Base-by-base conservation (phyloP, 2,113 vertebrate genomes). In the Hippoglossus stenolepis region DNA sequence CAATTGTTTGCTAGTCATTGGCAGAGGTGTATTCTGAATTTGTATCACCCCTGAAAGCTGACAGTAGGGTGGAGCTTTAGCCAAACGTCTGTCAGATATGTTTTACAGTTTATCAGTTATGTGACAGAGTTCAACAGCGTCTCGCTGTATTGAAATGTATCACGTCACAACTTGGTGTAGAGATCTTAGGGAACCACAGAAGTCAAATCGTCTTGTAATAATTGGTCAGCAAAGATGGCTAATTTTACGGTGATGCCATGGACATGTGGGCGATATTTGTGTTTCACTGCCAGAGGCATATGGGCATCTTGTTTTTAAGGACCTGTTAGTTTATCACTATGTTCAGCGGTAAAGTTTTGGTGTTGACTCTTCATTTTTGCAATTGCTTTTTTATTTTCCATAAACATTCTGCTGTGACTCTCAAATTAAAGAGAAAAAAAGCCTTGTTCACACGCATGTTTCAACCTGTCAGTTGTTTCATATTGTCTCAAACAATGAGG, bases 401-500 rank as follows among this genome's bases (percentile, higher is more conserved):
- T 15, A 21, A 64, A 45, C 28, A 23, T 53, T 38, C 2, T 17
- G 5, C 14, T 13, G 23, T 53, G 20, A 11, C 5, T 26, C 56
- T 62, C n/a, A 60, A 38, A 65, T 61, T 77, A 38, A 56, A 77
- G 54, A 17, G 10, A 51, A 65, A 62, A 53, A 14, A 24, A 40
- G 45, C 61, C 47, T 67, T 59, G 60, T 79, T 76, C 43, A 23
- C 18, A 49, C 67, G 62, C 89, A 59, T 85, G 87, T 88, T 90
- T 54, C 28, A 87, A 77, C 89, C 51, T 72, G 89, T 85, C 70
- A 24, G 14, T n/a, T 5, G 11, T 64, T 85, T 73, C 23, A 67
- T 69, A 75, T 60, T 79, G 63, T 82, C 40, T 70, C 49, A 62
- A 72, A 87, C 62, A 66, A 61, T 31, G 35, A 11, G 24, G 13